phyloP scores from a whole-genome alignment of 92 coral and sea anemone species.

The Virgularia gustaviana region DNA sequence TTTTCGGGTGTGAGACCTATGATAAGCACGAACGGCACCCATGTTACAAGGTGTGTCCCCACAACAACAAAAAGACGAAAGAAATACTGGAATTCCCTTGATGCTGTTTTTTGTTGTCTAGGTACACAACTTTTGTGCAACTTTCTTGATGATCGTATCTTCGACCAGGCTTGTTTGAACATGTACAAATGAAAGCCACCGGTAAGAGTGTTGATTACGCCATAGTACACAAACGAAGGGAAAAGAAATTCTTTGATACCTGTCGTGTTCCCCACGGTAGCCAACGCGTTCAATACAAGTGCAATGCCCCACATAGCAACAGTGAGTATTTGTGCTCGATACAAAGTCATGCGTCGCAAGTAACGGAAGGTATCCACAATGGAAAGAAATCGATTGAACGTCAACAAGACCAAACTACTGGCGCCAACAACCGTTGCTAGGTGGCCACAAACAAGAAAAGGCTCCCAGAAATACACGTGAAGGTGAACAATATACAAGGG shows the following conservation, averaged over 20 bases:
- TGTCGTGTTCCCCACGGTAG: background rate
- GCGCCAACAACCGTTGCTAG: background rate
- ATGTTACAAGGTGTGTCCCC: background rate
- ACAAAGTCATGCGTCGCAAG: background rate
- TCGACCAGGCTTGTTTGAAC: background rate
- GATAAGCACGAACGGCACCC: conserved; percentile 7
- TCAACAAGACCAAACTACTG: conserved; percentile 1
- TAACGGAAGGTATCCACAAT: background rate
- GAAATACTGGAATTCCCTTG: background rate
- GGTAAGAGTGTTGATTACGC: conserved; percentile 2
- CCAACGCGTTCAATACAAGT: background rate
- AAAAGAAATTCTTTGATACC: background rate
- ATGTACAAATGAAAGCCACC: conserved; percentile 1
- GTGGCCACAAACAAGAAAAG: background rate
- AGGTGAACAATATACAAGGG: conserved; percentile 4
- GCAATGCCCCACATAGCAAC: conserved; percentile 5
- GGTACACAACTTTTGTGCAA: background rate
- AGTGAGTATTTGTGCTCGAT: background rate
- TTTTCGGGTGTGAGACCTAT: background rate
- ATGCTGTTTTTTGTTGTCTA: background rate
- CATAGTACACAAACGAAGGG: background rate
- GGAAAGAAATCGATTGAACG: conserved; percentile 23
- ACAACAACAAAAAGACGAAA: conserved; percentile 16
- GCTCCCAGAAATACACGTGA: background rate
- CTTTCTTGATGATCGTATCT: background rate